Conservation (phyloP, 2,888 invertebrate species). For the Lasioglossum pauxillum region DNA sequence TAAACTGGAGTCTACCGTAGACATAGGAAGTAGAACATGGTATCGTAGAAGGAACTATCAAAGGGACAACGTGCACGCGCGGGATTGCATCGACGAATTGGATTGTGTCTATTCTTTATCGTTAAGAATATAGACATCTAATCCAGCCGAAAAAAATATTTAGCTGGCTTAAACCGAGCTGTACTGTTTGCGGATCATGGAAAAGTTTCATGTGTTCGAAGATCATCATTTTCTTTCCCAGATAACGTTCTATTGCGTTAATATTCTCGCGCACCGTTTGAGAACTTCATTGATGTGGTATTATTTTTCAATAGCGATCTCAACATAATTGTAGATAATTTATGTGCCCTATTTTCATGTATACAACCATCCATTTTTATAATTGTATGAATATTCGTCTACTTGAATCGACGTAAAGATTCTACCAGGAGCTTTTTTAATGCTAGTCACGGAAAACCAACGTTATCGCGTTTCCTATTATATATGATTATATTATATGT, state of each 20-base stretch:
- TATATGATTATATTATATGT: slow-evolving; percentile 54
- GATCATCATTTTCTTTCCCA: neutral
- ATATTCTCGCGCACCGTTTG: neutral
- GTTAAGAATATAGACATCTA: slow-evolving; percentile 88
- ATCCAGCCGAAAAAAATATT: slow-evolving; percentile 73
- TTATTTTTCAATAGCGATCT: neutral
- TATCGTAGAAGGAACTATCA: slow-evolving; percentile 56
- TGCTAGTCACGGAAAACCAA: slow-evolving; percentile 44
- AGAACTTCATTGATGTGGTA: neutral
- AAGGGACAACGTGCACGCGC: slow-evolving; percentile 60
- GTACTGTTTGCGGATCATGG: slow-evolving; percentile 63
- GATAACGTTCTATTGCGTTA: slow-evolving; percentile 16
- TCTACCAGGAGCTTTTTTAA: slow-evolving; percentile 33
- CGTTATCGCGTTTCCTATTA: slow-evolving; percentile 46
- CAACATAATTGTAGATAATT: neutral
- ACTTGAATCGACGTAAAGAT: slow-evolving; percentile 19
- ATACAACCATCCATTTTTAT: neutral
- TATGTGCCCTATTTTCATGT: neutral
- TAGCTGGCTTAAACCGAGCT: slow-evolving; percentile 55
- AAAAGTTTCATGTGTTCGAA: slow-evolving; percentile 38
- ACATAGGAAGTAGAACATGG: slow-evolving; percentile 60
- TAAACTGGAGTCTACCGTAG: slow-evolving; percentile 47
- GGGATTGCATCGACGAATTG: slow-evolving; percentile 65
- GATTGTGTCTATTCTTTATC: slow-evolving; percentile 89
- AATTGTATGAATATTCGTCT: slow-evolving; percentile 15